Evolutionary conservation across 2,113 vertebrate genomes (phyloP).

Genomic region (Ophiodon elongatus): DNA sequence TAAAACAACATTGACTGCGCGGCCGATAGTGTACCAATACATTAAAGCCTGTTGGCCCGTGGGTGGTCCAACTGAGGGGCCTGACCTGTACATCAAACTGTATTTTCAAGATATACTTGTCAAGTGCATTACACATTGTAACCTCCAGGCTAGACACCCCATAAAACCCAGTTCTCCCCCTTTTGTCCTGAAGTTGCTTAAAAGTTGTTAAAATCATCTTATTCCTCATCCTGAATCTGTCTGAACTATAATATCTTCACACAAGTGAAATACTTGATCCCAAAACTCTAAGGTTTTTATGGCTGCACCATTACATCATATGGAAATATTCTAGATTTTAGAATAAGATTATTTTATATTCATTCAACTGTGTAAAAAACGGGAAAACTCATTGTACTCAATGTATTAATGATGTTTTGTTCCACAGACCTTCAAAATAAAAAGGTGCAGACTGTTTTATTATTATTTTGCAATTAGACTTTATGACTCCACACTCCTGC

Average conservation of each 20-base stretch:
- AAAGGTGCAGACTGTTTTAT: not conserved
- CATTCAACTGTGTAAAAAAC: not conserved
- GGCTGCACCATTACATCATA: not conserved
- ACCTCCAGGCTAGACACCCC: not conserved
- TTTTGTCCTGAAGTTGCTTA: not conserved
- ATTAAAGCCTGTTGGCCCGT: not conserved
- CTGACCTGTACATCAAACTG: not conserved
- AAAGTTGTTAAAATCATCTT: not conserved
- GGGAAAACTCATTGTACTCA: not conserved
- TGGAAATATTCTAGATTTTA: not conserved
- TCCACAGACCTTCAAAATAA: not conserved
- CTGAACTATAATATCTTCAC: not conserved
- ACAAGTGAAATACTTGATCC: not conserved
- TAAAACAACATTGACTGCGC: constrained; percentile 7
- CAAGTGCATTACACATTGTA: not conserved
- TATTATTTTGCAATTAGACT: not conserved
- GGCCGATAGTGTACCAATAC: constrained; percentile 10
- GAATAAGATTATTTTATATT: not conserved
- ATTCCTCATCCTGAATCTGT: not conserved
- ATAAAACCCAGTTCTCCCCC: not conserved
- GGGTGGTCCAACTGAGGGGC: not conserved
- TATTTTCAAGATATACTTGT: not conserved
- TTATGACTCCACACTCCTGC: not conserved
- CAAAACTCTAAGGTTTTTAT: not conserved
- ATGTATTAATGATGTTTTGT: not conserved